phyloP scores from a whole-genome alignment of 2,888 invertebrate species.

The Sepioteuthis lessoniana region DNA sequence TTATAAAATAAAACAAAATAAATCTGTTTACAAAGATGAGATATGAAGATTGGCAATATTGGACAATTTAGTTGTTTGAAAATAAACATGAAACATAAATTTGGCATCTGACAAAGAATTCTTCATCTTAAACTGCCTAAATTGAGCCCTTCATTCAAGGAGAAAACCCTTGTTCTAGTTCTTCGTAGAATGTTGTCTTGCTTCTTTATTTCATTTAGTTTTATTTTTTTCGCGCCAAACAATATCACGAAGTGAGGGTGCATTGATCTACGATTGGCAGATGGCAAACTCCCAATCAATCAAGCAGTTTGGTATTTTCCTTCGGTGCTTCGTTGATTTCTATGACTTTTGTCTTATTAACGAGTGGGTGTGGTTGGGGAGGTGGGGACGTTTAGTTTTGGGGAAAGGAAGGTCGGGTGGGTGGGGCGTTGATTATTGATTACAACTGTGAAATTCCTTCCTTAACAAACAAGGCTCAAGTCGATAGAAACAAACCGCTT shows the following conservation, averaged over 20 bases:
- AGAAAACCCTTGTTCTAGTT: not conserved
- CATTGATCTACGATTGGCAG: not conserved
- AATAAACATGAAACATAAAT: too few species aligned
- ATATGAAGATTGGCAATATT: too few species aligned
- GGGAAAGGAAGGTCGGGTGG: not conserved
- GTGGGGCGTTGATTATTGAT: not conserved
- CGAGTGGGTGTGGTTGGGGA: not conserved
- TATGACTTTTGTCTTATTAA: not conserved
- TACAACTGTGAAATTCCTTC: not conserved
- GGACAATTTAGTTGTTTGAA: too few species aligned
- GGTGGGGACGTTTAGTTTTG: not conserved
- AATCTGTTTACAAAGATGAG: too few species aligned
- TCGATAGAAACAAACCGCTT: not conserved
- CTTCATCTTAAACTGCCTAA: too few species aligned
- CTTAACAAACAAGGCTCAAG: not conserved
- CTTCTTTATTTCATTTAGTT: not conserved
- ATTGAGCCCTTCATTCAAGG: too few species aligned
- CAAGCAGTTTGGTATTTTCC: not conserved
- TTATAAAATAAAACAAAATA: too few species aligned
- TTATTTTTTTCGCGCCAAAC: not conserved
- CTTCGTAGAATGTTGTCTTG: not conserved
- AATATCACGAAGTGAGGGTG: not conserved
- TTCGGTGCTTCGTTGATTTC: slow-evolving; percentile 1
- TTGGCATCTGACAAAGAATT: too few species aligned
- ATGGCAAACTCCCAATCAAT: slow-evolving; percentile 23